Percentiles rank a stretch among this genome's conserved stretches.
phyloP scores from a whole-genome alignment of 2,797 vertebrate genomes.

The Manis javanica region DNA sequence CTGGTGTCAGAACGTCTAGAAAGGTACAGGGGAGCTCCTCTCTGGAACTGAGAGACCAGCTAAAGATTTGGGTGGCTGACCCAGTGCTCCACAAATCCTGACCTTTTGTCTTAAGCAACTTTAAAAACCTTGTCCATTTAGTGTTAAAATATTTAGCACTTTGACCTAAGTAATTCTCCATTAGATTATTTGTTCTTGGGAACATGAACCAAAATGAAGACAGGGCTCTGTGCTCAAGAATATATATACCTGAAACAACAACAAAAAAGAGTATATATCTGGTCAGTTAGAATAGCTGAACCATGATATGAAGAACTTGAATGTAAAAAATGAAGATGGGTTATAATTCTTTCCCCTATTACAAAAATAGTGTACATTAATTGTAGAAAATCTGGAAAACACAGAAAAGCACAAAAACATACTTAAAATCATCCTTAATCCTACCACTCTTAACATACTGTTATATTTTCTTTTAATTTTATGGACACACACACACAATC shows the following conservation, averaged over 20 bases:
- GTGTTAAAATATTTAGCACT: not conserved
- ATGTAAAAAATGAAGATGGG: not conserved
- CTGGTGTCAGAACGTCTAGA: constrained; percentile 97
- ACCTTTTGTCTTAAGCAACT: not conserved
- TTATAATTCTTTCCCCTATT: not conserved
- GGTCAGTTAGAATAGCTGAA: constrained; percentile 36
- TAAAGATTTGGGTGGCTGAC: not conserved
- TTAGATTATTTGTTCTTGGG: not conserved
- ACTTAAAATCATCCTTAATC: not conserved
- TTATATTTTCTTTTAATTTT: constrained; percentile 31
- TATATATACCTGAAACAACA: not conserved
- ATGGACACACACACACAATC: not conserved
- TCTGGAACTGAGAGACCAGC: not conserved
- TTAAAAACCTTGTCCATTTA: constrained; percentile 35
- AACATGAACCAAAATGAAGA: constrained; percentile 24
- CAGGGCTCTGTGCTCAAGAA: not conserved
- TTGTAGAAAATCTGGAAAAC: not conserved
- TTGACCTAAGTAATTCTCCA: constrained; percentile 7
- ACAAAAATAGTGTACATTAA: not conserved
- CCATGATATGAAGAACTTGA: constrained; percentile 32
- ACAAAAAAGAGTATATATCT: not conserved
- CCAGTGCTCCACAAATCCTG: not conserved
- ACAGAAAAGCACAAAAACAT: not conserved
- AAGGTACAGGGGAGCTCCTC: constrained; percentile 87
- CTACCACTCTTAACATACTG: constrained; percentile 15